Conservation (phyloP, 1,140 invertebrate species). For the Aphelinus atriplicis region DNA sequence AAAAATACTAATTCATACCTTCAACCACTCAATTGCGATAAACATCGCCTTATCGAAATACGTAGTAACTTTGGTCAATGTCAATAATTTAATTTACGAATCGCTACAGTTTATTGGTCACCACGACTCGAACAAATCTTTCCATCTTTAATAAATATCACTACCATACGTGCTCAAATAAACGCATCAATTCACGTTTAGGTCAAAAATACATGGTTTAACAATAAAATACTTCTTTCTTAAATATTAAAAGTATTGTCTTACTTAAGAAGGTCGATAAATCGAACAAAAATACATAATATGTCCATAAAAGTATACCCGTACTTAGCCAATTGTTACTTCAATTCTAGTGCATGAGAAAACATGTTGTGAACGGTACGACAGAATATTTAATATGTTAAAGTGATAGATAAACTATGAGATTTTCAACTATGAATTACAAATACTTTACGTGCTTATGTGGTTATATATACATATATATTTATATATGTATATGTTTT, state of each 20-base stretch:
- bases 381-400: neutral
- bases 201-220: conserved; percentile 15
- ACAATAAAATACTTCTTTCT: conserved; percentile 22
- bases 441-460: too few relatives aligned
- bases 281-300: conserved; percentile 9
- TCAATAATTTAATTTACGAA: neutral
- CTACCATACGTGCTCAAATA: neutral
- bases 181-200: neutral
- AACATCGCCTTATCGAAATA: neutral
- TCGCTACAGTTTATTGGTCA: conserved; percentile 7
- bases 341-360: conserved; percentile 12
- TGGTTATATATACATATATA: neutral
- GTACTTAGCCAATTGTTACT: conserved; percentile 27
- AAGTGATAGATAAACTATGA: too few relatives aligned
- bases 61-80: conserved; percentile 16
- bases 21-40: too few relatives aligned
- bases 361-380: neutral
- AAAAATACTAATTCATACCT: too few relatives aligned
- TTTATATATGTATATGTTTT: neutral
- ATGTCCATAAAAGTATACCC: conserved; percentile 17
- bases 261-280: conserved; percentile 17
- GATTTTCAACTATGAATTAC: too few relatives aligned
- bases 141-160: neutral
- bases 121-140: neutral
- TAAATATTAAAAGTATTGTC: conserved; percentile 16